These are phyloP conservation scores for Drosophila repleta DNA, from an alignment of 1,140 invertebrate genomes.

Conservation along the genomic window DNA sequence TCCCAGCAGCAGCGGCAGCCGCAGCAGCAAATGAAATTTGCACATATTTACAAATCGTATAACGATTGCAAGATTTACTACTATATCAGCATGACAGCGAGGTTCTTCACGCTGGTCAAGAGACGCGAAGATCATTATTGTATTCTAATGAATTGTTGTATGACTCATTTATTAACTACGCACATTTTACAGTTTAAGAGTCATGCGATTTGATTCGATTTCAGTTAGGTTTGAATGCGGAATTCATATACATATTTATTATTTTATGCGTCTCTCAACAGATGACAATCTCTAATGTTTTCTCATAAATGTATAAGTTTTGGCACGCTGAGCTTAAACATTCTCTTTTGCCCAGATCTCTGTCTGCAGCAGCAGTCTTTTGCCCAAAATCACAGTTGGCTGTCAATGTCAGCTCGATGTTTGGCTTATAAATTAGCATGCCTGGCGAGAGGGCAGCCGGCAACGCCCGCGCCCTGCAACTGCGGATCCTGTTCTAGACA, in stretches of 20 bases:
- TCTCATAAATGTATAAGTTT: neutral
- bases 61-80: conserved; percentile 24
- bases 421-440: conserved; percentile 67
- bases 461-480: conserved; percentile 4
- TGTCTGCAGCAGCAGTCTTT: conserved; percentile 1
- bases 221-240: too few species aligned
- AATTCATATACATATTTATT: too few species aligned
- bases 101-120: conserved; percentile 14
- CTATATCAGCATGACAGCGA: conserved; percentile 32
- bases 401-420: conserved; percentile 48
- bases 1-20: too few species aligned
- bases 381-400: conserved; percentile 59
- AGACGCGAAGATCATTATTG: conserved; percentile 10
- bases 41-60: conserved; percentile 31
- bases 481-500: conserved; percentile 67
- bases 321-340: conserved; percentile 2
- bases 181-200: conserved; percentile 15
- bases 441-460: neutral
- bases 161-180: conserved; percentile 11
- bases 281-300: neutral
- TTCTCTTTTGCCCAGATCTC: conserved; percentile 10
- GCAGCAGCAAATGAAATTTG: conserved; percentile 15
- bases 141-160: conserved; percentile 7
- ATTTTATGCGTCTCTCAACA: too few species aligned
- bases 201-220: too few species aligned